Percentiles rank a stretch among this genome's conserved stretches.
phyloP scores from a whole-genome alignment of 2,797 vertebrate genomes.

The Otolemur crassicaudatus region DNA sequence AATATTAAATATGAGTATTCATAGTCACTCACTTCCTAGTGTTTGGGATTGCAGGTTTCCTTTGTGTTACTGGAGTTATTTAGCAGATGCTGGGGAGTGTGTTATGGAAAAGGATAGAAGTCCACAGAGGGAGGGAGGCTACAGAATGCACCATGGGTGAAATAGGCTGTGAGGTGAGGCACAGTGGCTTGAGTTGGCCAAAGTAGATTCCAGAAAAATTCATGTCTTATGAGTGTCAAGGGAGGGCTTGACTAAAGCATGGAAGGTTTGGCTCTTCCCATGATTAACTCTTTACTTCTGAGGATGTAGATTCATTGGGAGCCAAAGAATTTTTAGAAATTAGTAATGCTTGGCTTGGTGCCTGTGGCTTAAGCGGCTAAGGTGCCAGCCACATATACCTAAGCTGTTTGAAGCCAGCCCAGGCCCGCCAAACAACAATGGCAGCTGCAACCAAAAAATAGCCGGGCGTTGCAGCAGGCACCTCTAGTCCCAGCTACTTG shows the following conservation, averaged over 20 bases:
- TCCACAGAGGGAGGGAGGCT: not conserved
- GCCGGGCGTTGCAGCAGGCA: no score
- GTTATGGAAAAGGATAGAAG: not conserved
- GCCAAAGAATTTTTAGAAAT: not conserved
- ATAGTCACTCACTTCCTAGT: not conserved
- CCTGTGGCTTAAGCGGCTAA: no score
- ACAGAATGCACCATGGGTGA: not conserved
- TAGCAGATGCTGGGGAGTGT: not conserved
- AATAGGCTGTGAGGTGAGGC: not conserved
- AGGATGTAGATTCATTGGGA: not conserved
- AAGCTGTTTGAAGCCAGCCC: no score
- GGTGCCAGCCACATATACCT: no score
- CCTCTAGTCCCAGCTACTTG: no score
- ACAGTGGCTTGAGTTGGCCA: not conserved
- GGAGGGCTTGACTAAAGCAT: not conserved
- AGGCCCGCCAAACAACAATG: no score
- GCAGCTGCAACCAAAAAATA: no score
- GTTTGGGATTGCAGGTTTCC: slow-evolving; percentile 17
- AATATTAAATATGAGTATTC: not conserved
- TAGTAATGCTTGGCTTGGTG: no score
- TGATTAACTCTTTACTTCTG: not conserved
- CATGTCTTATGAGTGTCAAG: not conserved
- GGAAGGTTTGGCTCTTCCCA: not conserved
- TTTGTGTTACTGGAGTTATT: not conserved
- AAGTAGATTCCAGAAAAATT: slow-evolving; percentile 28